Evolutionary conservation across 2,113 vertebrate species (phyloP), one percentile per base, ranked within the genome.

Genomic region (Apus apus): DNA sequence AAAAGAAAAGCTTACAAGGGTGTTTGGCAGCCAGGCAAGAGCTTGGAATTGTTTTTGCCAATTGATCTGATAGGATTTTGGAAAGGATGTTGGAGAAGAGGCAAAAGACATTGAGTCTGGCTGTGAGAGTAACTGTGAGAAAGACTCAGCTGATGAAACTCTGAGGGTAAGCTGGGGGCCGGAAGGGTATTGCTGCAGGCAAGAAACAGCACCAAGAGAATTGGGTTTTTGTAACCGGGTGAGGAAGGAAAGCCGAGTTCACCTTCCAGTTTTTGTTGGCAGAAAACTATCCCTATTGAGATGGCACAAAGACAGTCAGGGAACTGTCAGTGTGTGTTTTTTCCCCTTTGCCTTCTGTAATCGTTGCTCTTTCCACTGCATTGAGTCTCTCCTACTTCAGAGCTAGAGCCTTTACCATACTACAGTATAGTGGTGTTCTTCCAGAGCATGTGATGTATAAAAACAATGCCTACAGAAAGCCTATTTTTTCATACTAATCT

Each of bases 141-240:
- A 81, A 14, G 58, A n/a, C 40, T 65, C 3, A 1, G 43, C 36
- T 58, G 67, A 34, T 61, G 71, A 46, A 54, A 46, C 50, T 50
- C 36, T 16, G 61, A 51, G 53, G n/a, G 30, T 67, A 6, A 43
- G 20, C 45, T 23, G 0, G 0, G 29, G 45, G 8, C 64, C 58
- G 43, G 8, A 26, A 73, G 48, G 22, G 38, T 12, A 6, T 77
- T 48, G 48, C 70, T 81, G 48, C 26, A 14, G 30, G 45, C 46
- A 9, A 32, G 38, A 27, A 87, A 21, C 9, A 16, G 32, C 1
- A 0, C 13, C n/a, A 2, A 16, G 27, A n/a, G 48, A 54, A 23
- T 3, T 36, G 54, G 40, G 15, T 2, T 53, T 60, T 40, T 40
- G 30, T 64, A 7, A 2, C 2, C 2, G 26, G 6, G 7, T 4